These are phyloP conservation scores for Chromis chromis DNA, from an alignment of 2,797 vertebrate species.

Conservation along the genomic window DNA sequence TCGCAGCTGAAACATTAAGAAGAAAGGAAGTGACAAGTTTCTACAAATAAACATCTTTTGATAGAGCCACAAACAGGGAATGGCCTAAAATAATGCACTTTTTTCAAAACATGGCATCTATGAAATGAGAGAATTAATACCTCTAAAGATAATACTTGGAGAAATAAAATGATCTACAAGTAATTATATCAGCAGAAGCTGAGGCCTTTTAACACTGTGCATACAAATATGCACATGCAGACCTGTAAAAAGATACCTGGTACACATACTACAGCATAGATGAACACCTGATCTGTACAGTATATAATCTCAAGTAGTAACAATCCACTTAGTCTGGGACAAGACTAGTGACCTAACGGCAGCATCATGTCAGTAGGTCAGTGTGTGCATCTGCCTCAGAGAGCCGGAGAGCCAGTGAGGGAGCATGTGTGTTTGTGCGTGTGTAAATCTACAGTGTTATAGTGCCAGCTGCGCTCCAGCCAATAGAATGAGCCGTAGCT, in stretches of 20 bases:
- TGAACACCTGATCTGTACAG: constrained; percentile 24
- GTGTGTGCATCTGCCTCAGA: constrained; percentile 34
- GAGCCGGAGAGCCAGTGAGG: constrained; percentile 32
- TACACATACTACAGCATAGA: constrained; percentile 9
- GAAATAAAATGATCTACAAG: not conserved
- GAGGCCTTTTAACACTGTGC: not conserved
- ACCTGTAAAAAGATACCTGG: not conserved
- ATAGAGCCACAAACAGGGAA: constrained; percentile 14
- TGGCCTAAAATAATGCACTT: constrained; percentile 2
- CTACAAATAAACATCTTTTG: constrained; percentile 43
- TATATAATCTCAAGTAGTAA: constrained; percentile 38
- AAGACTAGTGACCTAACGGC: constrained; percentile 44
- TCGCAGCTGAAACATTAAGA: constrained; percentile 38
- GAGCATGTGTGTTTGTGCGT: constrained; percentile 33
- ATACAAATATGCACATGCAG: not conserved
- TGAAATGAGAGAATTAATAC: not conserved
- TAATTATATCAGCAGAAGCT: not conserved
- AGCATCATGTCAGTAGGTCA: constrained; percentile 72
- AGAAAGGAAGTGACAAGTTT: constrained; percentile 51
- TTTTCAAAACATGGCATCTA: not conserved
- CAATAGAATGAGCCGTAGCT: constrained; percentile 68
- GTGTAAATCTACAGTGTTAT: constrained; percentile 27
- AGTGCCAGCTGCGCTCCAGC: constrained; percentile 58
- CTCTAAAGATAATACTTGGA: not conserved
- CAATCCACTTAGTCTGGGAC: constrained; percentile 58